A percentile compares a stretch with the other conserved stretches of the same genome.
Evolutionary conservation across 2,113 vertebrate genomes (phyloP).

Genomic region (Rhizomys pruinosus): DNA sequence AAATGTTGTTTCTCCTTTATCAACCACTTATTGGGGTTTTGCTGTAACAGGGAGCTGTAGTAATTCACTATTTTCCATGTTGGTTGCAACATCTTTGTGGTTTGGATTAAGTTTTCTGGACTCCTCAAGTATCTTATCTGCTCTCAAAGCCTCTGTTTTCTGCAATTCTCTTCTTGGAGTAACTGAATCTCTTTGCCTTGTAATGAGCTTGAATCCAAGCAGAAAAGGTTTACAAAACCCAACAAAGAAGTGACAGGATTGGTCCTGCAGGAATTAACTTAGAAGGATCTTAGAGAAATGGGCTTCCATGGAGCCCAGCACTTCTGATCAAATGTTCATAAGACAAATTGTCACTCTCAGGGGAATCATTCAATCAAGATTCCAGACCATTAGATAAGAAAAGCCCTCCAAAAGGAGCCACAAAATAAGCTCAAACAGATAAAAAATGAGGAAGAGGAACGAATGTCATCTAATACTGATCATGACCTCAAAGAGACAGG

Average conservation of each 20-base stretch:
- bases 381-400: background rate
- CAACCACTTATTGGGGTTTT: conserved; percentile 66
- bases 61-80: conserved; percentile 80
- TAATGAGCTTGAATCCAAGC: conserved; percentile 29
- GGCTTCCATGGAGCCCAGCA: conserved; percentile 84
- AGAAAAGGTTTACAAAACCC: conserved; percentile 78
- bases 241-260: conserved; percentile 86
- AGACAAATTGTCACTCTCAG: conserved; percentile 26
- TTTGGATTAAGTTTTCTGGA: conserved; percentile 81
- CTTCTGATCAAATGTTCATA: conserved; percentile 79
- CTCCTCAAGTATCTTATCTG: conserved; percentile 83
- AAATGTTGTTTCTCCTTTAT: conserved; percentile 84
- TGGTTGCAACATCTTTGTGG: conserved; percentile 39
- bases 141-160: conserved; percentile 75
- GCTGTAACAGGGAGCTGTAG: conserved; percentile 69
- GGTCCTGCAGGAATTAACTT: conserved; percentile 81
- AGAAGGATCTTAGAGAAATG: conserved; percentile 84
- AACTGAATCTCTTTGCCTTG: conserved; percentile 25
- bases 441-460: conserved; percentile 21
- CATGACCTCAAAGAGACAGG: background rate
- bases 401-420: background rate
- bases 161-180: conserved; percentile 72
- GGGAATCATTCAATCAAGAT: conserved; percentile 47
- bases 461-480: background rate
- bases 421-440: conserved; percentile 19